Evolutionary conservation across 2,797 vertebrate genomes (phyloP), one percentile per base, ranked within the genome.

Genomic region (Apogon talboti): DNA sequence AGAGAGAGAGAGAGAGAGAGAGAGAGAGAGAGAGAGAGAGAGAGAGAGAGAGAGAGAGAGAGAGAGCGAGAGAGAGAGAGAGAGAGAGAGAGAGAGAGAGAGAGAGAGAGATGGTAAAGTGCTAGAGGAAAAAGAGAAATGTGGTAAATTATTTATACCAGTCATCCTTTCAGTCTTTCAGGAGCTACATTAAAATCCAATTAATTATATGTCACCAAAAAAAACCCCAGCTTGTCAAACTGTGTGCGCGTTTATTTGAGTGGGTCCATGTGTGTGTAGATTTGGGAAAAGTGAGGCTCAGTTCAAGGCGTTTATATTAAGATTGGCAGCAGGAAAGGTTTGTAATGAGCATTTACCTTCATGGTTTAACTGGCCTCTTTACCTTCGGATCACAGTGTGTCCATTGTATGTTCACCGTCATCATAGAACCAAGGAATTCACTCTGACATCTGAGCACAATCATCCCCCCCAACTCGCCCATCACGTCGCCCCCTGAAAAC

Each of bases 281-380:
- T 5, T 11, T 11, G 46, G 60, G 49, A 33, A 64, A 55, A 68
- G 47, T 12, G 78, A 79, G 78, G 64, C 72, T 12, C 12, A 33
- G 51, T 60, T 67, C 14, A 33, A 48, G 45, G 56, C 37, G 44
- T 54, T 67, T 66, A 14, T 60, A 87, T 85, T 73, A 82, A 82
- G 86, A 89, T 70, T 89, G 89, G 81, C 85, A 89, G 82, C 84
- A 85, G 85, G 85, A 89, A 85, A 85, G 66, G 61, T 55, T 70
- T 86, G 72, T 83, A 84, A 87, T 78, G 76, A 88, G 85, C 12
- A 12, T 76, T 80, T 84, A 69, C 74, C 70, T 81, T 78, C 46
- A 65, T 80, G 66, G 49, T 64, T 54, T 41, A 33, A 60, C 71
- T 62, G 47, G 52, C 55, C 63, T 58, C 58, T 74, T 67, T 77